Evolutionary conservation across 2,797 vertebrate genomes (phyloP).

Genomic region (Anabas testudineus): DNA sequence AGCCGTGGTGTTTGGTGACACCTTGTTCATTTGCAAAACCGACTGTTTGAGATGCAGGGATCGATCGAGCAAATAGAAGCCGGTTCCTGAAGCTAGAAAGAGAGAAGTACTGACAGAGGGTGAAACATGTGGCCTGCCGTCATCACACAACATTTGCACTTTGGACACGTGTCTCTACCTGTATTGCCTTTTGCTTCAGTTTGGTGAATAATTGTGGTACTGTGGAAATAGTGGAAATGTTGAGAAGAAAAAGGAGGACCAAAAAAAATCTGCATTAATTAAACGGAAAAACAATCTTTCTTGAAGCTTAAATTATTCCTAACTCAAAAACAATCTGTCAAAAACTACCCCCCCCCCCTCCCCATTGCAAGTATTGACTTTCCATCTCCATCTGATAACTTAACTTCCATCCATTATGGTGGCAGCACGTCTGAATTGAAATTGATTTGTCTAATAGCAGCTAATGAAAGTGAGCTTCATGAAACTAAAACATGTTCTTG

Average conservation of each 20-base stretch:
- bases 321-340: no score
- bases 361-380: constrained; percentile 28
- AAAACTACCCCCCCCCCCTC: no score
- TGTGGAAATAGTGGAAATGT: no score
- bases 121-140: constrained; percentile 7
- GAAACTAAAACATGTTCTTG: constrained; percentile 43
- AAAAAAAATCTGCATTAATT: background rate
- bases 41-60: constrained; percentile 76
- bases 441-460: constrained; percentile 62
- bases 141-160: constrained; percentile 14
- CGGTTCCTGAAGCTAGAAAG: constrained; percentile 42
- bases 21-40: constrained; percentile 79
- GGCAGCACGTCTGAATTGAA: constrained; percentile 61
- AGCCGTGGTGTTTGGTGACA: constrained; percentile 73
- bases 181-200: no score
- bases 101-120: no score
- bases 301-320: no score
- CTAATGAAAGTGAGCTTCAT: constrained; percentile 50
- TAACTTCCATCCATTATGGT: constrained; percentile 64
- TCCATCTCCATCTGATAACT: constrained; percentile 41
- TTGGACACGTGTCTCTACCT: constrained; percentile 1
- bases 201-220: no score
- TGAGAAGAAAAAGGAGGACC: no score
- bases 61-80: constrained; percentile 77
- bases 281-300: background rate